Evolutionary conservation across 2,113 vertebrate genomes (phyloP).

Genomic region (Python bivittatus): DNA sequence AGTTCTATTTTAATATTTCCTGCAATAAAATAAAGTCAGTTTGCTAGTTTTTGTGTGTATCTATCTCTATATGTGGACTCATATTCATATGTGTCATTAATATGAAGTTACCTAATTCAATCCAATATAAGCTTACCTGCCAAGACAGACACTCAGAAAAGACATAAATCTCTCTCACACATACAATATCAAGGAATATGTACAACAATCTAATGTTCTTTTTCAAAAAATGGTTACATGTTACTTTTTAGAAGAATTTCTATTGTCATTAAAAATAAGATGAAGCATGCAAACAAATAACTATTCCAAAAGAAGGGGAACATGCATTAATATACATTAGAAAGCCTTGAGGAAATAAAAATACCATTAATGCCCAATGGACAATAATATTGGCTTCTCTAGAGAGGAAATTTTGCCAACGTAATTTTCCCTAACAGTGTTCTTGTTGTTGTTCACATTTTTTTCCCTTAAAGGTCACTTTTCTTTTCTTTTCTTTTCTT

Average conservation of each 20-base stretch:
- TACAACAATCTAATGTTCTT: no score
- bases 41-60: background rate
- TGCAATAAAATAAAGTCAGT: background rate
- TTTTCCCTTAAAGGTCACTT: background rate
- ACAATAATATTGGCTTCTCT: background rate
- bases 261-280: background rate
- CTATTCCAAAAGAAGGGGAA: background rate
- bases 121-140: background rate
- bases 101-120: background rate
- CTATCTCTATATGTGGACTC: background rate
- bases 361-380: background rate
- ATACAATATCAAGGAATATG: no score
- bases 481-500: no score
- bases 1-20: background rate
- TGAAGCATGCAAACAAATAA: background rate
- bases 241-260: background rate
- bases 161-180: background rate
- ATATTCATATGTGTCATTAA: background rate
- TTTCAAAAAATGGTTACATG: background rate
- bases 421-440: background rate
- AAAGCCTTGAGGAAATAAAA: background rate
- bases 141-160: background rate
- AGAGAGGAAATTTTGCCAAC: background rate
- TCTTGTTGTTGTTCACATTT: background rate
- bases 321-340: background rate